A percentile compares a stretch with the other conserved stretches of the same genome.
Conservation (phyloP, 2,888 invertebrate species). For the Acleris holmiana region DNA sequence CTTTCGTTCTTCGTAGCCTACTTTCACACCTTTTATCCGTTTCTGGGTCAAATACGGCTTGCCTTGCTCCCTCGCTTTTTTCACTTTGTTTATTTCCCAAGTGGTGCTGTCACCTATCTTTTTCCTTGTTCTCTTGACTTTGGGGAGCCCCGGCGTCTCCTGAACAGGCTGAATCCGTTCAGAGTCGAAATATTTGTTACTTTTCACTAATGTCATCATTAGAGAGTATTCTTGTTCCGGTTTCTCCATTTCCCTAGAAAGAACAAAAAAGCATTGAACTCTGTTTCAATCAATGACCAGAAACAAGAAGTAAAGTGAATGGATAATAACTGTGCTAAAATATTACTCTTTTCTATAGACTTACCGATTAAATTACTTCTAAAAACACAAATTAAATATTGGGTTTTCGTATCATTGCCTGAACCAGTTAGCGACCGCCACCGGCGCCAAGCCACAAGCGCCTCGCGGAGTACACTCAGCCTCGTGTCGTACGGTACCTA, state of each 20-base stretch:
- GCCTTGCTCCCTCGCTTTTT: conserved; percentile 35
- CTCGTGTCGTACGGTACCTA: no score
- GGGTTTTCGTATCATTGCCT: no score
- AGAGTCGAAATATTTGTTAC: conserved; percentile 28
- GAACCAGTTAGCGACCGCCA: no score
- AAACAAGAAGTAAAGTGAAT: no score
- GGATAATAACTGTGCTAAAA: no score
- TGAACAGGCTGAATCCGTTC: conserved; percentile 26
- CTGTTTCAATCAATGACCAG: no score
- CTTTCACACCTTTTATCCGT: conserved; percentile 36
- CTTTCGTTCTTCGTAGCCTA: conserved; percentile 35
- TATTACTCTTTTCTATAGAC: no score
- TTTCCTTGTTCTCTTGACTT: conserved; percentile 28
- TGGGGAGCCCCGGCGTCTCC: conserved; percentile 31
- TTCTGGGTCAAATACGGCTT: conserved; percentile 36
- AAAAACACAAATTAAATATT: no score
- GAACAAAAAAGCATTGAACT: not conserved
- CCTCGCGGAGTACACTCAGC: no score
- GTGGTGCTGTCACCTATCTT: conserved; percentile 30
- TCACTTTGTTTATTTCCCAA: conserved; percentile 36
- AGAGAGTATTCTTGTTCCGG: conserved; percentile 24
- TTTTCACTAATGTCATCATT: conserved; percentile 32
- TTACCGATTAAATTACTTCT: no score
- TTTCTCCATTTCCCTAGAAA: conserved; percentile 15
- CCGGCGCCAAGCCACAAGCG: no score